Conservation (phyloP, 92 coral and sea anemone genomes). For the Bergia sp. region DNA sequence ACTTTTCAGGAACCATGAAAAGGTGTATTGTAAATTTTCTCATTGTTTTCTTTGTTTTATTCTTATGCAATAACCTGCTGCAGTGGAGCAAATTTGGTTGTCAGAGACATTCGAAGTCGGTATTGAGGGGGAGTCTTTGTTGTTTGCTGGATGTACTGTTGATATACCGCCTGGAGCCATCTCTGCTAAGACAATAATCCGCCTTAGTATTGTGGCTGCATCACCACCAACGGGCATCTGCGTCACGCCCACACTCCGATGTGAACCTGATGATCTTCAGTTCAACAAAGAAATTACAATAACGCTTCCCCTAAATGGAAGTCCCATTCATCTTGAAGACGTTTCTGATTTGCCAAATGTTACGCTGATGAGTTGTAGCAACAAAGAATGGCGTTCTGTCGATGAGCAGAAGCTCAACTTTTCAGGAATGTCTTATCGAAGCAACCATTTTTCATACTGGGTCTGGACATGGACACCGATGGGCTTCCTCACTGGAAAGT, state of each 20-base stretch:
- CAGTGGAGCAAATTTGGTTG: neutral
- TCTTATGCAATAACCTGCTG: neutral
- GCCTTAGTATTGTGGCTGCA: neutral
- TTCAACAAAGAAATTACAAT: neutral
- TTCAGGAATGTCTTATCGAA: neutral
- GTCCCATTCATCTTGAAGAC: neutral
- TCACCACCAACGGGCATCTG: neutral
- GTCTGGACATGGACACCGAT: neutral
- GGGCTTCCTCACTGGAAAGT: neutral
- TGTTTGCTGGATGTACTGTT: neutral
- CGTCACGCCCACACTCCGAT: neutral
- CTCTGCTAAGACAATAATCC: neutral
- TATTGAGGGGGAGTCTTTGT: neutral
- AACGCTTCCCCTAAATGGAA: no score
- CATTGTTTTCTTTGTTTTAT: neutral
- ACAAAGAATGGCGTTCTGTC: neutral
- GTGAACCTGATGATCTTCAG: no score
- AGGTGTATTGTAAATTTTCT: neutral
- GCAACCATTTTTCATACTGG: neutral
- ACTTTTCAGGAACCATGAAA: no score
- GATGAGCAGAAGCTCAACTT: neutral
- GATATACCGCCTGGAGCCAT: neutral
- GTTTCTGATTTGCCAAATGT: neutral
- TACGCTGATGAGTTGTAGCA: neutral
- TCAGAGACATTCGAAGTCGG: neutral